Base-by-base conservation (phyloP, 2,888 invertebrate species). In the Rhamnusium bicolor region DNA sequence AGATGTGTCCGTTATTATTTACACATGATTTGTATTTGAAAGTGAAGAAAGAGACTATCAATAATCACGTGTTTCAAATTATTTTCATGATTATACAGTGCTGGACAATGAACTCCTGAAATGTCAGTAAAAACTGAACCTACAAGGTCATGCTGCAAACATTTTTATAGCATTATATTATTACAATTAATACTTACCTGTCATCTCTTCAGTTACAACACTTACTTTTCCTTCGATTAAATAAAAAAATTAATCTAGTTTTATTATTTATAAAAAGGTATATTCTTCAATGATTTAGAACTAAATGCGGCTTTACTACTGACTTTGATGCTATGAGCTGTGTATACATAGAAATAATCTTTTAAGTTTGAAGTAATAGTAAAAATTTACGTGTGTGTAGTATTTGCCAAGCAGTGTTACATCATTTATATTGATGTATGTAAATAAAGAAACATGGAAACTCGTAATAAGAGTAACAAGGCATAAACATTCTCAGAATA, bases 121-220 rank as follows among this genome's bases (percentile, higher is more conserved):
- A 40, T 49, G 29, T 40, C 54, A 24, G 29, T 56, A 67, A 67
- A 67, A 67, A 27, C 18, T 6, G 10, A 21, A 24, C 27, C 21
- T 56, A 8, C 54, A 67, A 67, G 66, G 66, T 18, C 66, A 56
- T 40, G 66, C 24, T 67, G 40, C 14, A 56, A 67, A 65, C 54
- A 56, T 56, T 67, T 46, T 53, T 53, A 27, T 27, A 65, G 51
- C 51, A 53, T 65, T 47, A 32, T 65, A 53, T 65, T 47, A 32
- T 65, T 53, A 29, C 65, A 51, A 65, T 65, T 65, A 65, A 53
- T 51, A 53, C 53, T 65, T 53, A 19, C 29, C 65, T 54, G 27
- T 65, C 65, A 12, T 16, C 49, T 19, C 62, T 63, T 47, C 14
- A 29, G 51, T n/a, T 53, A 18, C 16, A 32, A 24, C 53, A n/a